Conservation (phyloP, 2,888 invertebrate genomes). For the Elmis aenea region DNA sequence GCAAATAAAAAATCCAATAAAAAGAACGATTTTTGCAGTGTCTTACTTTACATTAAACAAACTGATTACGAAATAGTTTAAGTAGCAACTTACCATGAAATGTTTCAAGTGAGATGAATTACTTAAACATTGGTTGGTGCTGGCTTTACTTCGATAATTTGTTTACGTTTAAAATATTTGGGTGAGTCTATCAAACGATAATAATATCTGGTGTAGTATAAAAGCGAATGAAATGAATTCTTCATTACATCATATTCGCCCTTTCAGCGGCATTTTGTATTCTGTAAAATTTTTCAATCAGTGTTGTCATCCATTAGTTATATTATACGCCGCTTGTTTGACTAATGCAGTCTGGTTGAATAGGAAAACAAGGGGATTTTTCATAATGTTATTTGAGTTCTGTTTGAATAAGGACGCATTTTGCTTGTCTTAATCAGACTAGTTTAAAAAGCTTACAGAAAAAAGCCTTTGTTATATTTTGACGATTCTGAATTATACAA, state of each 20-base stretch:
- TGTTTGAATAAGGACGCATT: constrained; percentile 42
- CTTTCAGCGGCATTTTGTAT: constrained; percentile 41
- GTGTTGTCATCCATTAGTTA: constrained; percentile 48
- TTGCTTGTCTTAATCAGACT: constrained; percentile 46
- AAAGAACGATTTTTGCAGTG: too few relatives aligned
- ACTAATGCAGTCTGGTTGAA: constrained; percentile 42
- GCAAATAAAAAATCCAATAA: too few relatives aligned
- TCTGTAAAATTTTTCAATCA: constrained; percentile 47
- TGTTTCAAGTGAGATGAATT: too few relatives aligned
- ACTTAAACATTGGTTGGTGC: too few relatives aligned
- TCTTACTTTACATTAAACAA: too few relatives aligned
- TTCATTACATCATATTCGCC: constrained; percentile 43
- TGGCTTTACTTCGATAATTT: too few relatives aligned
- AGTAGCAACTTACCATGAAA: too few relatives aligned
- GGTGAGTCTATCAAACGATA: too few relatives aligned
- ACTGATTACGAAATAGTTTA: too few relatives aligned
- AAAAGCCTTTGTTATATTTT: constrained; percentile 44
- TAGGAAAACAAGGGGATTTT: constrained; percentile 41
- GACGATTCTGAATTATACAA: constrained; percentile 42
- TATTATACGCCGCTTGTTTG: constrained; percentile 44
- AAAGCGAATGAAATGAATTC: constrained; percentile 18
- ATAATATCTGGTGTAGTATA: too few relatives aligned
- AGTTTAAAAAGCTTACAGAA: constrained; percentile 42
- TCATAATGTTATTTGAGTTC: constrained; percentile 41
- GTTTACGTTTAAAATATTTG: too few relatives aligned